Percentiles rank a stretch among this genome's conserved stretches.
phyloP scores from a whole-genome alignment of 2,797 vertebrate genomes.

The Nasua narica region DNA sequence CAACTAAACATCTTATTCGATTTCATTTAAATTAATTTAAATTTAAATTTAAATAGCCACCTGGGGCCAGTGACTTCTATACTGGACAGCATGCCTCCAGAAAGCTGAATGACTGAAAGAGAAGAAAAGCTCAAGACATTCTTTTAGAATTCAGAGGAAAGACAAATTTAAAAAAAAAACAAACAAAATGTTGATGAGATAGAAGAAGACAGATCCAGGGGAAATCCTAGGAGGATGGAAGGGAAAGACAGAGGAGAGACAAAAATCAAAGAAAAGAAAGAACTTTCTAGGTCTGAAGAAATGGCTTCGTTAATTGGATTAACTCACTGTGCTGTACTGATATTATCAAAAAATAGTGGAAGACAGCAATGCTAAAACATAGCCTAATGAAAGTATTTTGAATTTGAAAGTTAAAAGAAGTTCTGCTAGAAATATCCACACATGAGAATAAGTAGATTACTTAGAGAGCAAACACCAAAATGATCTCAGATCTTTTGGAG shows the following conservation, averaged over 20 bases:
- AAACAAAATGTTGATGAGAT: not conserved
- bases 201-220: not conserved
- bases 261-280: not conserved
- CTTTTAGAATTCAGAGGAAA: not conserved
- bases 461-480: not conserved
- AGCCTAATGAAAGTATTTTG: not conserved
- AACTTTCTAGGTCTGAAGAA: not conserved
- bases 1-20: not conserved
- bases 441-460: not conserved
- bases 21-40: not conserved
- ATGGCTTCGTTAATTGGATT: not conserved
- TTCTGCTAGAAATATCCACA: not conserved
- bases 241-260: not conserved
- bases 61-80: not conserved
- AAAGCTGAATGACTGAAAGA: not conserved
- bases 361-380: not conserved
- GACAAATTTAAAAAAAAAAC: not conserved
- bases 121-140: not conserved
- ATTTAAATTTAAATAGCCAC: not conserved
- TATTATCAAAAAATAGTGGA: not conserved
- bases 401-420: slow-evolving; percentile 27
- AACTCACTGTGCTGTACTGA: not conserved
- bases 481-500: not conserved
- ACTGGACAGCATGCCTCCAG: not conserved
- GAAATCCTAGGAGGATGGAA: not conserved